These are phyloP conservation scores for Nanger granti DNA, from an alignment of 2,113 vertebrate genomes.

Conservation along the genomic window DNA sequence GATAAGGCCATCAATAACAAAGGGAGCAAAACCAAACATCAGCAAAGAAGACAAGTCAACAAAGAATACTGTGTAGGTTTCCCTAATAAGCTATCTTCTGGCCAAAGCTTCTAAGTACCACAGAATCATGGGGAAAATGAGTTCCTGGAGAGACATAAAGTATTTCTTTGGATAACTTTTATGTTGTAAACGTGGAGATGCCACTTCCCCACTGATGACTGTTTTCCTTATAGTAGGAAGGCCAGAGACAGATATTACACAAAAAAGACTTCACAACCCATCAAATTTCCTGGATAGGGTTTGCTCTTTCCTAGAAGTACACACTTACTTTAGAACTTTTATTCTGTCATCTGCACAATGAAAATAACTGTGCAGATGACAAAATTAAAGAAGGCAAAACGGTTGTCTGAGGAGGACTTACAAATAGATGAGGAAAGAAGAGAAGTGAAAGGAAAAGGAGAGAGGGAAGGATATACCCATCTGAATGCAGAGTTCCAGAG, in stretches of 20 bases:
- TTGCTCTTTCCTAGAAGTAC: not conserved
- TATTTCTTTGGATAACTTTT: not conserved
- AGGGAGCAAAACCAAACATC: not conserved
- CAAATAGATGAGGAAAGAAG: not conserved
- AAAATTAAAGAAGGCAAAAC: not conserved
- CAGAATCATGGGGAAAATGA: not conserved
- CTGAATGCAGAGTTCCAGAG: not conserved
- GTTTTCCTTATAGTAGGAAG: not conserved
- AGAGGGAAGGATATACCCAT: not conserved
- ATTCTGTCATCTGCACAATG: not conserved
- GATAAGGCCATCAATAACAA: not conserved
- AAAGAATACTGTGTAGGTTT: not conserved
- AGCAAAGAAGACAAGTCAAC: not conserved
- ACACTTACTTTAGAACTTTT: not conserved
- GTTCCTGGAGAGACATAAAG: not conserved
- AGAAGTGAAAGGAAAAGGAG: not conserved
- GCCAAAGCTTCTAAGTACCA: not conserved
- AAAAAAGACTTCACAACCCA: not conserved
- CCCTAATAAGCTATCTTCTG: not conserved
- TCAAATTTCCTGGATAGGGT: not conserved
- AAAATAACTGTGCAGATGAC: not conserved
- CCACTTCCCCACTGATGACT: not conserved
- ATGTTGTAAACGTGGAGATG: not conserved
- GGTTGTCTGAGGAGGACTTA: not conserved
- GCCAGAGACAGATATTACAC: not conserved